Base-by-base conservation (phyloP, 2,888 invertebrate genomes). In the Troides oblongomaculatus region DNA sequence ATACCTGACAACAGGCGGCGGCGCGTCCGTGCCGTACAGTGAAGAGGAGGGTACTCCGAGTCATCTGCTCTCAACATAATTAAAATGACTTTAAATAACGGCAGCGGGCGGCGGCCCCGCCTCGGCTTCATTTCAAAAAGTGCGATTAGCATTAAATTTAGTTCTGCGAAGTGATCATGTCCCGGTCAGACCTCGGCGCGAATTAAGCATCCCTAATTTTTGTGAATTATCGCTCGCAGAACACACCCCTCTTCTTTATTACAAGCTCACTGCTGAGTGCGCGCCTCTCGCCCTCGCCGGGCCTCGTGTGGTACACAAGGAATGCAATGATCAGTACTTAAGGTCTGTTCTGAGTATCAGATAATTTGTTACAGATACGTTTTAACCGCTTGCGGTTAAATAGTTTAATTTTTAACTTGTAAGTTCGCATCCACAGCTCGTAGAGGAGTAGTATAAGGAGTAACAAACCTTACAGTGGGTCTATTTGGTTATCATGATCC, bases 21-120 rank as follows among this genome's bases (percentile, higher is more conserved):
- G 68, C 62, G 70, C 69, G 71, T 66, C 72, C 69, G 74, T 64
- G 64, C 59, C 68, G 77, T 84, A 92, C 93, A 92, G 86, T 88
- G 87, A 92, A 92, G 88, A 92, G 92, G 92, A 90, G 90, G 92
- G 90, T 76, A 84, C 87, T 77, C 79, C 74, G 81, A 87, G 92
- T 91, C 92, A 92, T 93, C 93, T 93, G 93, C 91, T 89, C 88
- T 87, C 87, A 92, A 92, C 92, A 92, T 92, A 93, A 93, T 93
- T 93, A 92, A 92, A 93, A 92, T 90, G 87, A 89, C 87, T 91
- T 91, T 89, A 92, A 91, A 92, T 92, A 91, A 90, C 87, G 88
- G 89, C 88, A 89, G 88, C 87, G 87, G 88, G 87, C 87, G 82
- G 80, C 89, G 83, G 85, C 89, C 88, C 88, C 81, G 85, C 81